Base-by-base conservation (phyloP, 2,888 invertebrate genomes). In the Drosophila gaucha region DNA sequence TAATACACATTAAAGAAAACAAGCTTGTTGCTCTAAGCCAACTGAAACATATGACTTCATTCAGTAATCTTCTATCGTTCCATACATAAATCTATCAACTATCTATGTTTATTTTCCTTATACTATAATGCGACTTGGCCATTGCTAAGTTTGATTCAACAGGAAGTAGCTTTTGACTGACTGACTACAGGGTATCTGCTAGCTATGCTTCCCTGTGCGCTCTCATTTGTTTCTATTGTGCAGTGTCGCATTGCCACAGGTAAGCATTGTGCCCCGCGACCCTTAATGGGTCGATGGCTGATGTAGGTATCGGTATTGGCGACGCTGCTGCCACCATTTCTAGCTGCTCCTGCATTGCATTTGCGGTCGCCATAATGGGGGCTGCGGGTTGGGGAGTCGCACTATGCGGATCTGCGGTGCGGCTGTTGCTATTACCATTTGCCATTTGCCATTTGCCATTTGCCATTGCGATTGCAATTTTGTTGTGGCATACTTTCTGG, bases 351-450 rank as follows among this genome's bases (percentile, higher is more conserved):
- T 49, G 50, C 86, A 84, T 77, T 66, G 79, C 80, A 84, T 84
- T 77, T 84, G 86, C 59, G 86, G 79, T 72, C 51, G 58, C 70
- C 63, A 66, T 84, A 80, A 86, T 73, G 64, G 66, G 52, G 47
- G 28, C 18, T 20, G 36, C 33, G 41, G 57, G n/a, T 12, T 16
- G 28, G 24, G 24, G 30, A 47, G 30, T 43, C 31, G 33, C 20
- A 43, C 46, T 30, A 41, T 54, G 26, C 50, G 66, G 59, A 18
- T 18, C 44, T 38, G 59, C 47, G 58, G 58, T 46, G 43, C 43
- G 56, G 70, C 58, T 57, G 55, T 70, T 63, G 67, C 62, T 41
- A 51, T 56, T 49, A 43, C 59, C 24, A 47, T 58, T 62, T 51
- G 49, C 71, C 44, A 49, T 65, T 49, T 30, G 30, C 30, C 30